Base-by-base conservation (phyloP, 2,888 invertebrate genomes). In the Tigriopus californicus region DNA sequence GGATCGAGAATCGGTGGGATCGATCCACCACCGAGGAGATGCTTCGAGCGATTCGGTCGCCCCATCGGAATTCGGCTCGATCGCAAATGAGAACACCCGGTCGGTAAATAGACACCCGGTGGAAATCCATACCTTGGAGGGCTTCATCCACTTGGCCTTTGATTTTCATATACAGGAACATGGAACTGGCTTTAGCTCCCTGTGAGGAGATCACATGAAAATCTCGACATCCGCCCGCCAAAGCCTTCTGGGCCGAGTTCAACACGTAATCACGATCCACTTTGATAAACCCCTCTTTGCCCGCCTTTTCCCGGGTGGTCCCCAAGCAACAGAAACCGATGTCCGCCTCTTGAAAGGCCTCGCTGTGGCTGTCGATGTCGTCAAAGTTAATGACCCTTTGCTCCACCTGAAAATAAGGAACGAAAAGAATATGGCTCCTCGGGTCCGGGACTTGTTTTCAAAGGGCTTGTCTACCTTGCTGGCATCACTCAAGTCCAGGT, bases 211-310 rank as follows among this genome's bases (percentile, higher is more conserved):
- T 70, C 12, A 75, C 62, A 57, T 70, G 68, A 63, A 75, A 73
- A 61, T 75, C 73, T 61, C 70, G 67, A 61, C 71, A 70, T 3
- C 73, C 73, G 18, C 66, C 67, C 33, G 67, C 67, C 63, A 73
- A 72, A 1, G 75, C 74, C 12, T 73, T 49, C 59, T 71, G 69
- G 3, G 75, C 76, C 2, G 72, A 62, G 25, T 69, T 67, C 52
- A 74, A 64, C 8, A 75, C 72, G 65, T 75, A 76, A 64, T 76
- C 76, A 66, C 74, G 72, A 65, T 76, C 76, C 1, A 75, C 73
- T 57, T 68, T 67, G 58, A 71, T 68, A 66, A 75, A 76, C 2
- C 66, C 67, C 61, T 74, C 74, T 41, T 67, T 67, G 58, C 75
- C 75, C n/a, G 74, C 64, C 64, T 74, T 73, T 22, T 64, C 72